phyloP scores from a whole-genome alignment of 2,888 invertebrate genomes.

The Amorpha juglandis region DNA sequence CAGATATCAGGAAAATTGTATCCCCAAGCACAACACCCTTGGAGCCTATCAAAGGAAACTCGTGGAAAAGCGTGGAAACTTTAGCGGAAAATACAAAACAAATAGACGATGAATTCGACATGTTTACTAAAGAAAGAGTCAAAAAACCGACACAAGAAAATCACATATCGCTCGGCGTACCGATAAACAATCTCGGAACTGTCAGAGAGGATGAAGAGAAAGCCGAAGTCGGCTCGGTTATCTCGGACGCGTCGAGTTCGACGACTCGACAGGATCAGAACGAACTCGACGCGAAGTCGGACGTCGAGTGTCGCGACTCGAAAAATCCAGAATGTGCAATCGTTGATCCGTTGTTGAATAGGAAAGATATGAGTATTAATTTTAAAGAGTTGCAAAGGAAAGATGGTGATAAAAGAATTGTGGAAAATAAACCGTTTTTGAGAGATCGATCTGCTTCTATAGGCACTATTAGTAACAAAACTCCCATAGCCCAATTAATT shows the following conservation, averaged over 20 bases:
- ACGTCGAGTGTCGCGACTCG: not conserved
- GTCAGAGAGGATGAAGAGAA: constrained; percentile 74
- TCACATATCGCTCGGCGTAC: constrained; percentile 57
- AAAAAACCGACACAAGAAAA: constrained; percentile 62
- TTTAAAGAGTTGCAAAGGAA: constrained; percentile 20
- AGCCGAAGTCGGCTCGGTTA: constrained; percentile 53
- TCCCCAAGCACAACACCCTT: constrained; percentile 67
- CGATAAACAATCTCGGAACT: constrained; percentile 69
- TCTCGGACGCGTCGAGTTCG: constrained; percentile 61
- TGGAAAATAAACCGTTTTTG: constrained; percentile 73
- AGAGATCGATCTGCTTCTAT: constrained; percentile 86
- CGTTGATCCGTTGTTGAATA: constrained; percentile 33
- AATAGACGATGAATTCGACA: constrained; percentile 78
- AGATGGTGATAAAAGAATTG: constrained; percentile 41
- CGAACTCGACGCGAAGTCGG: not conserved
- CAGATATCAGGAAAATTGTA: constrained; percentile 43
- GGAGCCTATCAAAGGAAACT: constrained; percentile 61
- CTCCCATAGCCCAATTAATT: constrained; percentile 74
- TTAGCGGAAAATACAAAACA: constrained; percentile 49
- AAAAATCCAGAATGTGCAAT: not conserved
- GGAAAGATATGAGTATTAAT: constrained; percentile 27
- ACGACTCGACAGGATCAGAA: constrained; percentile 28
- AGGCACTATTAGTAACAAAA: constrained; percentile 80
- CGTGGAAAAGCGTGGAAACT: constrained; percentile 65
- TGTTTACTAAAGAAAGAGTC: constrained; percentile 75